Evolutionary conservation across 2,888 invertebrate species (phyloP).

Genomic region (Acanthosepion esculentum): DNA sequence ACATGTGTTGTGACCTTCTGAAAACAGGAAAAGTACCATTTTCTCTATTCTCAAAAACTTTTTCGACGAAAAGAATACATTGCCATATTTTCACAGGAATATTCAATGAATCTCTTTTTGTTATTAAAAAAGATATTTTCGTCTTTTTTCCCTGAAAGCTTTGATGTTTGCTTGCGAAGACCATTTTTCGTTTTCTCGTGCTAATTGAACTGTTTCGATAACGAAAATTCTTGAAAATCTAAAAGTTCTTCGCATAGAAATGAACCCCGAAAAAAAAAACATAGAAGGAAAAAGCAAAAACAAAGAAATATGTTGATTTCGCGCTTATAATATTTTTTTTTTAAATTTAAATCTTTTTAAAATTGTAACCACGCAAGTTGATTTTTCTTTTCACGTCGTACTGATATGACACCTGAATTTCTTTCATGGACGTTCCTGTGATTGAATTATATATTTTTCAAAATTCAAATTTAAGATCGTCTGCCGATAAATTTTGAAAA

Average conservation of each 20-base stretch:
- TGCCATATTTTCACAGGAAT: too few relatives aligned
- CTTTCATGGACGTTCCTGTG: neutral
- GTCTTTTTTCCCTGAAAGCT: neutral
- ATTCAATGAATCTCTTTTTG: too few relatives aligned
- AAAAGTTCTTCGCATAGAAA: neutral
- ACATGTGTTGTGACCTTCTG: too few relatives aligned
- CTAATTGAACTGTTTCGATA: neutral
- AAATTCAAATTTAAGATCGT: neutral
- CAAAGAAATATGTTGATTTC: neutral
- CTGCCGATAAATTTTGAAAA: neutral
- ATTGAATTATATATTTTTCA: neutral
- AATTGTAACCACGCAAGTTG: neutral
- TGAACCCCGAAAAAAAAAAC: too few relatives aligned
- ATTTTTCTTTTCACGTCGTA: neutral
- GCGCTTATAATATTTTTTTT: neutral
- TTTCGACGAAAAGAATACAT: too few relatives aligned
- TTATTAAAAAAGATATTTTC: neutral
- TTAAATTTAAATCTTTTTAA: neutral
- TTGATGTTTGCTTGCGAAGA: neutral
- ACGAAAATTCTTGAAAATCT: neutral
- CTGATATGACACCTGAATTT: neutral
- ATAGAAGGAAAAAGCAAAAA: neutral
- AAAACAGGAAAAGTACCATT: too few relatives aligned
- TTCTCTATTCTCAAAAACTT: too few relatives aligned
- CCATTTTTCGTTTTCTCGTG: neutral